Conservation (phyloP, 2,113 vertebrate species). For the Aspidoscelis tigris region DNA sequence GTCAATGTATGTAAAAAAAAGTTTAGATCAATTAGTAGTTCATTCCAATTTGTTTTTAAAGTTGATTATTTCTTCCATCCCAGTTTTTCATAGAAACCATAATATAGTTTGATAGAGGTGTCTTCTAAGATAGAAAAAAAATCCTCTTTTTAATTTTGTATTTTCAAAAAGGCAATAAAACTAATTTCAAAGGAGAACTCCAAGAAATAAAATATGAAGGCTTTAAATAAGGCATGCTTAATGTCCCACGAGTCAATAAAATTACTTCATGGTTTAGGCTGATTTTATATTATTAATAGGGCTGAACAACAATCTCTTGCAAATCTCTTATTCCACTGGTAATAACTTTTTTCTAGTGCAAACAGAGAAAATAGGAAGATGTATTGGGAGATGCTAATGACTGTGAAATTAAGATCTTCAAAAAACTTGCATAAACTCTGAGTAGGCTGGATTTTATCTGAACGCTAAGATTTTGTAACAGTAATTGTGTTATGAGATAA, state of each 20-base stretch:
- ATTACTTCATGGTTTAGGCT: constrained; percentile 62
- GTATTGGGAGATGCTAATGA: constrained; percentile 43
- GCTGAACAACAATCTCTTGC: constrained; percentile 49
- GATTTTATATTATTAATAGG: constrained; percentile 67
- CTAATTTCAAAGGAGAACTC: constrained; percentile 50
- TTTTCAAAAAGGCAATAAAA: constrained; percentile 66
- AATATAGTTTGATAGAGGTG: constrained; percentile 46
- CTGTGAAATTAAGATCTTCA: constrained; percentile 55
- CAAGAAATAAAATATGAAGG: constrained; percentile 57
- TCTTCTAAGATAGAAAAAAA: constrained; percentile 51
- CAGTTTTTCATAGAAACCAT: constrained; percentile 38
- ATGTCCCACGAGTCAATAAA: constrained; percentile 68
- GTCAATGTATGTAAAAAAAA: neutral
- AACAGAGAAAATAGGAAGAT: constrained; percentile 39
- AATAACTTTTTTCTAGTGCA: constrained; percentile 56
- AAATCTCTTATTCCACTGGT: constrained; percentile 55
- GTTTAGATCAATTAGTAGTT: constrained; percentile 18
- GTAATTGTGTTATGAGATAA: constrained; percentile 6
- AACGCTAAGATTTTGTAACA: constrained; percentile 3
- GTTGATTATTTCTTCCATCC: neutral
- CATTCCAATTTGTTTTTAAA: neutral
- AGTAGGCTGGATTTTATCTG: constrained; percentile 29
- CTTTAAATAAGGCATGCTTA: constrained; percentile 61
- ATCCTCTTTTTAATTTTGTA: constrained; percentile 52
- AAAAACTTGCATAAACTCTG: constrained; percentile 40